Conservation (phyloP, 2,888 invertebrate species). For the Drosophila cyrtoloma region DNA sequence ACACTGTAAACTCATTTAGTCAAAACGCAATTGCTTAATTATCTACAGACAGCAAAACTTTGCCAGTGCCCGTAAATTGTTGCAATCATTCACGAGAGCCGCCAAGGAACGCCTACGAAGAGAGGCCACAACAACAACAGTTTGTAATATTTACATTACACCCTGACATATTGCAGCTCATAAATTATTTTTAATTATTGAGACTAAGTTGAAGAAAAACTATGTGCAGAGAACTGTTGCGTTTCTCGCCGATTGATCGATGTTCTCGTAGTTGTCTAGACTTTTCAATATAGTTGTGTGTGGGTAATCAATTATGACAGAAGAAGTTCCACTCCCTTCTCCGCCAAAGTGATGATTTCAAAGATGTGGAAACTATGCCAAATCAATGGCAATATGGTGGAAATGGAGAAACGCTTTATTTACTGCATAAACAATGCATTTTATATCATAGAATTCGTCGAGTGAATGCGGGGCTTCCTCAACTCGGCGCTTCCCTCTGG, state of each 20-base stretch:
- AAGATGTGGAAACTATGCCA: slow-evolving; percentile 59
- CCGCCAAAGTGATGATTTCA: slow-evolving; percentile 19
- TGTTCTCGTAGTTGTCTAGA: slow-evolving; percentile 36
- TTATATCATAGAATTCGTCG: slow-evolving; percentile 11
- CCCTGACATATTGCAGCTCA: slow-evolving; percentile 72
- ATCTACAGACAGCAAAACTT: slow-evolving; percentile 63
- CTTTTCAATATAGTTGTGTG: slow-evolving; percentile 35
- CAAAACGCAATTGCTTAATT: slow-evolving; percentile 81
- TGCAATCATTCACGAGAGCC: slow-evolving; percentile 69
- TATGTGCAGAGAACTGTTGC: slow-evolving; percentile 39
- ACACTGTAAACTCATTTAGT: slow-evolving; percentile 71
- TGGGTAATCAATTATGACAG: slow-evolving; percentile 51
- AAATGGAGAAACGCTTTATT: slow-evolving; percentile 58
- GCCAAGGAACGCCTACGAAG: slow-evolving; percentile 17
- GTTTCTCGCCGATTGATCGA: slow-evolving; percentile 48
- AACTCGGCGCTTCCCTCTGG: background rate
- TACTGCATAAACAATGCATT: slow-evolving; percentile 56
- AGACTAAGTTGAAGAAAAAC: slow-evolving; percentile 35
- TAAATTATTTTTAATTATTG: slow-evolving; percentile 79
- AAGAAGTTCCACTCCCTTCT: background rate
- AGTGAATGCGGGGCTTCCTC: background rate
- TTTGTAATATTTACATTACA: slow-evolving; percentile 66
- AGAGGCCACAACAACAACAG: slow-evolving; percentile 15
- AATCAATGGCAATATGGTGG: slow-evolving; percentile 61
- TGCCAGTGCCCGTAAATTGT: slow-evolving; percentile 57